Conservation (phyloP, 2,888 invertebrate genomes). For the Eilema griseolum region DNA sequence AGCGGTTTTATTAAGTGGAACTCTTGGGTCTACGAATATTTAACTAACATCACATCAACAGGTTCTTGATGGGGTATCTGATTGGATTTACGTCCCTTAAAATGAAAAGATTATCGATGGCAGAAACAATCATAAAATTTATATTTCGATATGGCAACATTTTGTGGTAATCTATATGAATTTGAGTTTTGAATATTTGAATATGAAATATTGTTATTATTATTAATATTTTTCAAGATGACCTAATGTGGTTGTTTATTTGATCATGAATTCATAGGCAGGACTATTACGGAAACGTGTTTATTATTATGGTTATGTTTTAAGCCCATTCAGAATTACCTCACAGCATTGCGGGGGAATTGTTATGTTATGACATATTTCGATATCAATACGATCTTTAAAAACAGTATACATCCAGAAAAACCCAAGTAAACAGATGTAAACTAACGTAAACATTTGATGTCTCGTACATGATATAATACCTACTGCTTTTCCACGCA, state of each 20-base stretch:
- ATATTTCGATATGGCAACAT: neutral
- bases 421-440: neutral
- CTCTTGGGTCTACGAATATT: neutral
- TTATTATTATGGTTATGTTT: conserved; percentile 15
- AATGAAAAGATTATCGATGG: too few species aligned
- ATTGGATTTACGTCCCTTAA: too few species aligned
- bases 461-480: too few species aligned
- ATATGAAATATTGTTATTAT: too few species aligned
- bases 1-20: too few species aligned
- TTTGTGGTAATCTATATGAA: neutral
- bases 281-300: conserved; percentile 12
- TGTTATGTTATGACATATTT: neutral
- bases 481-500: conserved; percentile 46
- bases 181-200: neutral
- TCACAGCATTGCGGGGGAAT: neutral
- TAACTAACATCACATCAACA: neutral
- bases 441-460: neutral
- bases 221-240: neutral
- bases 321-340: neutral
- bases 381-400: neutral
- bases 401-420: neutral
- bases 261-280: conserved; percentile 8
- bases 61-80: too few species aligned
- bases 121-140: neutral
- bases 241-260: conserved; percentile 4